These are phyloP conservation scores for Xenus cinereus DNA, from an alignment of 2,113 vertebrate species.

Conservation along the genomic window DNA sequence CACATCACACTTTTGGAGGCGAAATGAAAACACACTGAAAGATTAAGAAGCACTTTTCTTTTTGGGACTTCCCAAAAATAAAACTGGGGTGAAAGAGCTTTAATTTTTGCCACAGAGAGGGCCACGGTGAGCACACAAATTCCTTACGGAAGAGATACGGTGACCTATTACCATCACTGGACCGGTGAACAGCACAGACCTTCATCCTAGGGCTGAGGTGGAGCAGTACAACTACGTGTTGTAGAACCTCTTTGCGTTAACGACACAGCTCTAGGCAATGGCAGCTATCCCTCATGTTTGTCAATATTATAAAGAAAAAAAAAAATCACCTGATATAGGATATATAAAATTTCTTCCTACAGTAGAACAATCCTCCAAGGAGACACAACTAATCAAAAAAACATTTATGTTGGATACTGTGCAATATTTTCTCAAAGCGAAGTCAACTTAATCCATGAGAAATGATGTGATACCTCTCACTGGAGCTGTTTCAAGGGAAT, in stretches of 20 bases:
- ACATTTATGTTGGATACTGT: background rate
- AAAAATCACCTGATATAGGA: fast-evolving
- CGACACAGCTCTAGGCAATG: background rate
- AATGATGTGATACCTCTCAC: background rate
- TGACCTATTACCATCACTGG: fast-evolving
- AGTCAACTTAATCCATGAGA: background rate
- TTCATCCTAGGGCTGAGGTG: background rate
- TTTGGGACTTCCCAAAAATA: background rate
- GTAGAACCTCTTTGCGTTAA: background rate
- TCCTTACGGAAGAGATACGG: background rate
- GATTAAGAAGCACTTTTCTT: background rate
- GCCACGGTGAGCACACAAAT: background rate
- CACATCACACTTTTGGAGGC: background rate
- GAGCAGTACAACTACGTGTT: background rate
- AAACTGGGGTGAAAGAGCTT: background rate
- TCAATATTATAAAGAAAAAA: background rate
- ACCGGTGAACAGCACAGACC: background rate
- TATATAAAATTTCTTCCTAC: background rate
- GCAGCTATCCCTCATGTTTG: background rate
- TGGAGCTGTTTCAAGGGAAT: background rate
- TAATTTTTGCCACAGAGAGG: background rate
- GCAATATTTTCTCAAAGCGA: background rate
- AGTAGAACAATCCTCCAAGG: background rate
- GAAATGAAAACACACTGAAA: background rate
- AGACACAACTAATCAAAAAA: background rate